Base-by-base conservation (phyloP, 2,113 vertebrate genomes). In the Psittacara wagleri region DNA sequence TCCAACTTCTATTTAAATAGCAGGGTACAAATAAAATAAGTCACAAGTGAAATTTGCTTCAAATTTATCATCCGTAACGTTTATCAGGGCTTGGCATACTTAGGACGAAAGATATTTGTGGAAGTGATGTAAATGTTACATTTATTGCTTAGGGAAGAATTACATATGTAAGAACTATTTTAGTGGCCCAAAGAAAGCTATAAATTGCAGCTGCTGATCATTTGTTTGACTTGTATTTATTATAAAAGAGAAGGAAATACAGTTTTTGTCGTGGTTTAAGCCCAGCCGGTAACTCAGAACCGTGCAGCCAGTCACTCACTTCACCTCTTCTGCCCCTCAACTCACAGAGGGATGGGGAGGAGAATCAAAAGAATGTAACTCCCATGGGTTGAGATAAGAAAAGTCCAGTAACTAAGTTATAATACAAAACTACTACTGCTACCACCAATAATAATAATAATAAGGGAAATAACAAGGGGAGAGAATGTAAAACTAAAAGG, bases 11-110 rank as follows among this genome's bases (percentile, higher is more conserved):
- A 51, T 94, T 92, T 87, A 69, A 85, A 85, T 81, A 76, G 48
- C 79, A 87, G 54, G 12, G 2, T 48, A 31, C 81, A 87, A 94
- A 92, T 89, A 92, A 96, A 96, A 59, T 28, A 82, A 89, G 46
- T 73, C 75, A 29, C 67, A 80, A 94, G n/a, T 62, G 66, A 78
- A 70, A 82, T 89, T 86, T 92, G 54, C 63, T 84, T 82, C 62
- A 39, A 6, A 84, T 89, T 91, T 89, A 41, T 92, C 81, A 82
- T 92, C 73, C 19, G 4, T 84, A 92, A 44, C 22, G 19, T 95
- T 89, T 94, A 19, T 89, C 51, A 70, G 69, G 62, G 39, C 35
- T 66, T 92, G 77, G 24, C 57, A 13, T 57, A 5, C 66, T 76
- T 68, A 57, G 57, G 48, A 91, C 23, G 41, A 73, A 67, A 84